phyloP scores from a whole-genome alignment of 2,113 vertebrate species.

The Trochalopteron elliotii region DNA sequence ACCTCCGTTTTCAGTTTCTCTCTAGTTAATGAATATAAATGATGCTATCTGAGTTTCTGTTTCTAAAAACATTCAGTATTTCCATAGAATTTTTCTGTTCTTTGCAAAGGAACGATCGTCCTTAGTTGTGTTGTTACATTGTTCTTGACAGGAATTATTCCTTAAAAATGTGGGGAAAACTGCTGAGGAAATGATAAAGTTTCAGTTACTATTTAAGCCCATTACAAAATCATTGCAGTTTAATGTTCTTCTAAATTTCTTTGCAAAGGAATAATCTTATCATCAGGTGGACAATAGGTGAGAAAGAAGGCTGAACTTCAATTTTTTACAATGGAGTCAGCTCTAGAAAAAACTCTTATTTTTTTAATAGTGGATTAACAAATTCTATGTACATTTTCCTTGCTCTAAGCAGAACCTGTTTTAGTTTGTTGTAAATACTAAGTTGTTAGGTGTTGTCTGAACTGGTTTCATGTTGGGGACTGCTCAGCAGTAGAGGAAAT shows the following conservation, averaged over 20 bases:
- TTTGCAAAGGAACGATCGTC: background rate
- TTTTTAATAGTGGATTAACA: background rate
- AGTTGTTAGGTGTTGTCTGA: background rate
- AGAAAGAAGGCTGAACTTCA: background rate
- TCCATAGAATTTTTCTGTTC: background rate
- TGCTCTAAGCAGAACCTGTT: background rate
- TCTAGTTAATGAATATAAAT: background rate
- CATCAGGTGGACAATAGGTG: background rate
- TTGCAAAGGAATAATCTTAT: background rate
- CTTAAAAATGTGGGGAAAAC: background rate
- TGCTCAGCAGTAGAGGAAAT: background rate
- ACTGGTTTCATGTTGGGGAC: background rate
- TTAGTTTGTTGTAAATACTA: background rate
- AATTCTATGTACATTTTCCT: background rate
- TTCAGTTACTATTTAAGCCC: background rate
- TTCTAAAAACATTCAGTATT: background rate
- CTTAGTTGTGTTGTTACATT: background rate
- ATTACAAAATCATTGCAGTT: background rate
- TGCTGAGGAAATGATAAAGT: background rate
- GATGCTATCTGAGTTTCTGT: background rate
- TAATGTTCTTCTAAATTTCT: background rate
- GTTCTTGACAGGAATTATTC: background rate
- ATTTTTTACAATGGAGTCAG: background rate
- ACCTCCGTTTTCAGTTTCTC: background rate
- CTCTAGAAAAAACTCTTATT: background rate